Evolutionary conservation across 2,797 vertebrate species (phyloP), one percentile per base, ranked within the genome.

Genomic region (Leptatherina wallacei): DNA sequence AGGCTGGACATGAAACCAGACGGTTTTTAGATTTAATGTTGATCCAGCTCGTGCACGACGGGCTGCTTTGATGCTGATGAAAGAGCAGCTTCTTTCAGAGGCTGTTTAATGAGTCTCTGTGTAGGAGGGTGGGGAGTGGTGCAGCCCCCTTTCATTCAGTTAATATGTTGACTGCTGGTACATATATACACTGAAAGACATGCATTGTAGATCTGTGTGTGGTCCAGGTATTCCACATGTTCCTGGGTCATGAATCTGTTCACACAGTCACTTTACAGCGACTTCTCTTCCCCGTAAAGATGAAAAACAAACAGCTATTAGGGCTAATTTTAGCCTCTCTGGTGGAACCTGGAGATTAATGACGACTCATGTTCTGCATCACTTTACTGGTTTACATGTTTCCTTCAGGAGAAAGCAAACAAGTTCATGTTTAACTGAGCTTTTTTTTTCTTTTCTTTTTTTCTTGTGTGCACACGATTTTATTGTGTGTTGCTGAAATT

Each of bases 401-500:
- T 57, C 71, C 24, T 70, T n/a, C 1, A 6, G 16, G 49, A 51
- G 24, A 65, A 52, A 35, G 30, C 38, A 36, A 20, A 42, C 12
- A 44, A 20, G 33, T 56, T 56, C 24, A 27, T n/a, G 51, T 57
- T 65, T 62, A 30, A 10, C 58, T 29, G 36, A 3, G 4, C 6
- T 7, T 40, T 60, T 22, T 32, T 6, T 32, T 30, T 5, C 5
- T 30, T 30, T 30, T 22, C 5, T 30, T 3, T 32, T 70, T 54
- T 59, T 72, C 4, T 1, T 27, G 51, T 24, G 22, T 52, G 51
- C 11, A 52, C 51, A 27, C 24, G 24, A 27, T 52, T 52, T 24
- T 12, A 13, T 13, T 49, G 71, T 64, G 73, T 67, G 77, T 52
- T 79, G 51, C 64, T 85, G 58, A 93, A 93, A 93, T 95, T 89